These are phyloP conservation scores for Drosophila bocki DNA, from an alignment of 1,140 invertebrate species.

Conservation along the genomic window DNA sequence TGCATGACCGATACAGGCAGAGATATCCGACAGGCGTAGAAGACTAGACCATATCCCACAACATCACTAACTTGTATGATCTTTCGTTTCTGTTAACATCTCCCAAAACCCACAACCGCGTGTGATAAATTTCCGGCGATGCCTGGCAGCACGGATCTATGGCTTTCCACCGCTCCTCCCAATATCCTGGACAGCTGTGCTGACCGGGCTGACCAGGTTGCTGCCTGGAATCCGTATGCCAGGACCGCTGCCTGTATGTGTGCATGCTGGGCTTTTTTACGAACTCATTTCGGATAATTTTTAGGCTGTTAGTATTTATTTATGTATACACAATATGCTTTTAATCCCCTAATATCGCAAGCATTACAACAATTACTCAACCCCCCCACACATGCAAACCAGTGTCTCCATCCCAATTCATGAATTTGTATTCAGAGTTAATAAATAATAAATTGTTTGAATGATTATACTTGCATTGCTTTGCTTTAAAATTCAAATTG, in stretches of 20 bases:
- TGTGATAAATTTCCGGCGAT: conserved; percentile 8
- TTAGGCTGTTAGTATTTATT: conserved; percentile 60
- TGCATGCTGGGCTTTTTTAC: conserved; percentile 28
- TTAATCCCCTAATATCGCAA: conserved; percentile 34
- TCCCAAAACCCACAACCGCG: not conserved
- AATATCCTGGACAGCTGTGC: conserved; percentile 31
- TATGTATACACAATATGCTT: conserved; percentile 31
- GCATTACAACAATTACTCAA: conserved; percentile 36
- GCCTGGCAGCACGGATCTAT: conserved; percentile 6
- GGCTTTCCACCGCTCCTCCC: not conserved
- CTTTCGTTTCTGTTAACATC: not conserved
- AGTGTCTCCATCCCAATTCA: conserved; percentile 22
- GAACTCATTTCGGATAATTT: conserved; percentile 17
- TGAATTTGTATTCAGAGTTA: conserved; percentile 30
- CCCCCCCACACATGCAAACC: not conserved
- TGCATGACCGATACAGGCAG: conserved; percentile 27
- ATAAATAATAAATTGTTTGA: conserved; percentile 54
- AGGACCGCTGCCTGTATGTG: conserved; percentile 9
- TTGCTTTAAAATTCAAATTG: not conserved
- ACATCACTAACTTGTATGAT: not conserved
- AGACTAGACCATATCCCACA: not conserved
- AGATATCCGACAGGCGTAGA: conserved; percentile 3
- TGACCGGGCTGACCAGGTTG: conserved; percentile 10
- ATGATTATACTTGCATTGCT: conserved; percentile 12
- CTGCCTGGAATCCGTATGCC: conserved; percentile 1